Evolutionary conservation across 2,113 vertebrate species (phyloP), one percentile per base, ranked within the genome.

Genomic region (Narcine bancroftii): DNA sequence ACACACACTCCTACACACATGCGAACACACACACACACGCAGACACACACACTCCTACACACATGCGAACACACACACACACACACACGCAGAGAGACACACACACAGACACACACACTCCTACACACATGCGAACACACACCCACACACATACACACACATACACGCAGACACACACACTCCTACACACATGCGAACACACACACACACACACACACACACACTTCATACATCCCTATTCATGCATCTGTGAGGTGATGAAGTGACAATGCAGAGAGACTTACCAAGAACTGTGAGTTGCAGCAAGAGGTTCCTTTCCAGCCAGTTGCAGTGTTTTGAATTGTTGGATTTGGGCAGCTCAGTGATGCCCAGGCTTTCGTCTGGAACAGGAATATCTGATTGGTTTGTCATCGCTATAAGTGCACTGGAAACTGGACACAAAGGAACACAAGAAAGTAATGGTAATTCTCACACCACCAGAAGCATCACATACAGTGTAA

Each of bases 221-320:
- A n/a, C n/a, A n/a, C n/a, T 7, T 60, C 56, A 60, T 60, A 15
- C 1, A 15, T 11, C 56, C 56, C 3, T 60, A 11, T 11, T 15
- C 15, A 11, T 60, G 15, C 56, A 11, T 15, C 56, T 15, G n/a
- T n/a, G n/a, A n/a, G n/a, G n/a, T n/a, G n/a, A n/a, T n/a, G n/a
- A n/a, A 2, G 72, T 13, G 75, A 42, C 1, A 29, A 50, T 3
- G 26, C 10, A 15, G 26, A 33, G 56, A 60, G 15, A 60, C 92
- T 79, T 93, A 97, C 97, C 96, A 92, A 95, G 29, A 42, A 97
- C 93, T 33, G 97, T 97, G 94, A 97, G 94, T 63, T 94, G 94
- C 72, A 97, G 96, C 47, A 97, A 95, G 63, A 96, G 94, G 93
- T 94, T 96, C 93, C 96, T 95, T 85, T 93, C 94, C 92, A 96